These are phyloP conservation scores for Clarias batrachus DNA, from an alignment of 2,113 vertebrate species.

Conservation along the genomic window DNA sequence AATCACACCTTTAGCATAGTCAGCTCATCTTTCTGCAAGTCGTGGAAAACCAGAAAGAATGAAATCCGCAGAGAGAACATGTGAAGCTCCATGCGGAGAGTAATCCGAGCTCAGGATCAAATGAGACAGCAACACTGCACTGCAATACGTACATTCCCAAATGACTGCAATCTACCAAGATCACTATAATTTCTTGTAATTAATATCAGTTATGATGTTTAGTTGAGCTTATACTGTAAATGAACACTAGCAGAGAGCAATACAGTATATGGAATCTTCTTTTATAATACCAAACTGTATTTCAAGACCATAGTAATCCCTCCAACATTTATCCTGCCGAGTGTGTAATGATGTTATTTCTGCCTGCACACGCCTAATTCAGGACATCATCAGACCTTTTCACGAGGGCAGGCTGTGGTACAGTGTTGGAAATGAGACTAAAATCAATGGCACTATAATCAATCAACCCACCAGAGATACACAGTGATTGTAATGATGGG, in stretches of 20 bases:
- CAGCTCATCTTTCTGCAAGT: not conserved
- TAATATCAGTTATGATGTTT: not conserved
- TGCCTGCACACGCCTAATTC: not conserved
- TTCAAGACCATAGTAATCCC: slow-evolving; percentile 5
- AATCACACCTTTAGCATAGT: not conserved
- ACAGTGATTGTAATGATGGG: not conserved
- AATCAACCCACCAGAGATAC: not conserved
- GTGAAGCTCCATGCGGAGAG: not conserved
- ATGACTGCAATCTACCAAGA: no score
- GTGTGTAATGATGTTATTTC: not conserved
- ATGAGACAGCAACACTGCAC: not conserved
- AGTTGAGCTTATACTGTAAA: not conserved
- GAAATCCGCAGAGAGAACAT: not conserved
- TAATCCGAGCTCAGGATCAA: not conserved
- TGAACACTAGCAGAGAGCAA: not conserved
- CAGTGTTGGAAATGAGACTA: not conserved
- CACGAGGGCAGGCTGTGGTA: not conserved
- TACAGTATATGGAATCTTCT: not conserved
- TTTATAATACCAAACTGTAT: not conserved
- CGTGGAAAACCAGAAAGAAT: not conserved
- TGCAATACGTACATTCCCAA: not conserved
- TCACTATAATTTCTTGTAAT: no score
- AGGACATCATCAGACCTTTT: not conserved
- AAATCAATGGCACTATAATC: not conserved
- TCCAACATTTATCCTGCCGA: not conserved